Percentiles rank a stretch among this genome's conserved stretches.
These are phyloP conservation scores for Cyphomyrmex costatus DNA, from an alignment of 1,140 invertebrate species.

Conservation along the genomic window DNA sequence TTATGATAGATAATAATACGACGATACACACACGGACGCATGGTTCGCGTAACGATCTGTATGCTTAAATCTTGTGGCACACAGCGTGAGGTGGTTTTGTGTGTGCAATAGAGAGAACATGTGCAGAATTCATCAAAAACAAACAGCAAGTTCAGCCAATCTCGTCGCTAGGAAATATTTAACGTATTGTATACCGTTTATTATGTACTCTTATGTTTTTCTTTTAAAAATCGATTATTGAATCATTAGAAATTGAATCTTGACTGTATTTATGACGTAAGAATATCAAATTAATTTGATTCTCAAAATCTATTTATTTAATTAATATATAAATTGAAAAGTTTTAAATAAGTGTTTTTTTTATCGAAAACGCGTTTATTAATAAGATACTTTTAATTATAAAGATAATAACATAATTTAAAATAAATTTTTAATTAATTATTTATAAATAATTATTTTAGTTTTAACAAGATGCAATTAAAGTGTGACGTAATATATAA, in stretches of 20 bases:
- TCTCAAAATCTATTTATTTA: neutral
- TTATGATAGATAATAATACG: neutral
- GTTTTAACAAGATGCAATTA: neutral
- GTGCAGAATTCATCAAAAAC: neutral
- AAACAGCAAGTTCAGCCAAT: neutral
- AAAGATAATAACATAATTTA: neutral
- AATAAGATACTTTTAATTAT: neutral
- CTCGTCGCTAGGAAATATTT: neutral
- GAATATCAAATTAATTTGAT: neutral
- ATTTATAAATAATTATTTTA: neutral
- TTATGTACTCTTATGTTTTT: no score
- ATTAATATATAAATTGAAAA: neutral
- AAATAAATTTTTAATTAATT: constrained; percentile 6
- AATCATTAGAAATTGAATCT: neutral
- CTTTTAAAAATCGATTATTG: no score
- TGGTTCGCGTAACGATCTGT: neutral
- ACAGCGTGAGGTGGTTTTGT: neutral
- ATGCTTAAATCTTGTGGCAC: neutral
- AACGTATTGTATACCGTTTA: neutral
- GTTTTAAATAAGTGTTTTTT: neutral
- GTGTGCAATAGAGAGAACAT: neutral
- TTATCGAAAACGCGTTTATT: neutral
- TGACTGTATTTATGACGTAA: neutral
- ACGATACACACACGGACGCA: neutral
- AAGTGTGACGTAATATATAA: neutral